Base-by-base conservation (phyloP, 1,140 invertebrate genomes). In the Leptestheria dahalacensis region DNA sequence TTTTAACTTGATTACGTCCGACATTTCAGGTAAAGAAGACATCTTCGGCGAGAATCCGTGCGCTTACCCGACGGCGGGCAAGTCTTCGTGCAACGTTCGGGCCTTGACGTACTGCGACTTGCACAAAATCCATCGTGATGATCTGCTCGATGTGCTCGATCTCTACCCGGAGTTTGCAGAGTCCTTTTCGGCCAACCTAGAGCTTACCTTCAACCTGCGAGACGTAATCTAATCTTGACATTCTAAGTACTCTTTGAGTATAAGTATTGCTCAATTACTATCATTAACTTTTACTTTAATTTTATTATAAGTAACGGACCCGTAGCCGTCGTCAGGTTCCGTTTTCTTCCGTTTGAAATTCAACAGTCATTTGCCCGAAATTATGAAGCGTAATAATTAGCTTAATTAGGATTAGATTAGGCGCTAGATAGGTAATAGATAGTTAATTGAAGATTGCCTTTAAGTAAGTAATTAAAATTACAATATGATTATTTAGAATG, bases 11-110 rank as follows among this genome's bases (percentile, higher is more conserved):
- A n/a, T n/a, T n/a, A n/a, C n/a, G n/a, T n/a, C n/a, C n/a, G n/a
- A n/a, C 33, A 41, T 15, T 15, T 41, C 33, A 41, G 33, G 33
- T 41, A 41, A 41, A 75, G 91, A 94, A 68, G 95, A 99, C 72
- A 93, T 97, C 68, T 98, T 97, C 72, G 95, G 95, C 9, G 95
- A 98, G 72, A 97, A 97, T 76, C 91, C 95, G 3, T 95, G 93
- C 71, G 80, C 87, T 63, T 83, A 97, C 73, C 70, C 82, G 23
- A 95, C 91, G 4, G 85, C 97, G 57, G 95, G 94, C 20, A 97
- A 97, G 70, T 96, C 92, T 47, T 91, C 90, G 65, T 96, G 89
- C 73, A 93, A 95, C 70, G 93, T 98, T n/a, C 81, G 94, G 67
- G 94, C 93, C 18, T 77, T 98, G 64, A 98, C 94, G 0, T 98